phyloP scores from a whole-genome alignment of 2,888 invertebrate species.

The Cinara cedri region DNA sequence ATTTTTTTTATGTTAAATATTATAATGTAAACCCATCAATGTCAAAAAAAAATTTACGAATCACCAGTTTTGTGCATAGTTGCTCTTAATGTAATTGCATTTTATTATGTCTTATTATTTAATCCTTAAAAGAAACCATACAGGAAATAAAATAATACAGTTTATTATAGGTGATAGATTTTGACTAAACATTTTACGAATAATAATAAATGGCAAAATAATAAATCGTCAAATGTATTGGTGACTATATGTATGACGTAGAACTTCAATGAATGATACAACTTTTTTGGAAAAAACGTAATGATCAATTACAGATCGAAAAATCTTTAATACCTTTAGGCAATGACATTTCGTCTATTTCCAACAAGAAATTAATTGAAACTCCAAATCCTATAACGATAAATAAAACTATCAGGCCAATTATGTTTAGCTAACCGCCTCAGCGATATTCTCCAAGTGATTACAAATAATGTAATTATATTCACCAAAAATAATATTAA shows the following conservation, averaged over 20 bases:
- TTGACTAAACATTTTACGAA: background rate
- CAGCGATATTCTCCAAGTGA: background rate
- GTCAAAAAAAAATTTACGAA: too few species aligned
- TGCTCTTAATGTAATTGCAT: too few species aligned
- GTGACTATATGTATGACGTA: too few species aligned
- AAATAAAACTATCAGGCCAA: background rate
- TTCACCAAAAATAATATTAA: background rate
- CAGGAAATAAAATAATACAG: background rate
- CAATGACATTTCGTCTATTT: background rate
- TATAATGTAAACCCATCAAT: too few species aligned
- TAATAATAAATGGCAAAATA: background rate
- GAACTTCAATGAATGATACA: background rate
- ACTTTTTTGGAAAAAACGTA: too few species aligned
- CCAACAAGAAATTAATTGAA: background rate
- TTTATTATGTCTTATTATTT: too few species aligned
- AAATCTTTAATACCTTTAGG: background rate
- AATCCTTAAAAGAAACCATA: too few species aligned
- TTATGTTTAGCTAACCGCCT: background rate
- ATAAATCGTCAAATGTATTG: background rate
- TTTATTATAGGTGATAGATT: background rate
- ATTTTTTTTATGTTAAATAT: too few species aligned
- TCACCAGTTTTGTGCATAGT: too few species aligned
- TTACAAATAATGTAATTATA: background rate
- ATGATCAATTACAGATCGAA: background rate
- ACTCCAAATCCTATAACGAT: background rate